These are phyloP conservation scores for Anthopleura xanthogrammica DNA, from an alignment of 92 coral and sea anemone species.

Conservation along the genomic window DNA sequence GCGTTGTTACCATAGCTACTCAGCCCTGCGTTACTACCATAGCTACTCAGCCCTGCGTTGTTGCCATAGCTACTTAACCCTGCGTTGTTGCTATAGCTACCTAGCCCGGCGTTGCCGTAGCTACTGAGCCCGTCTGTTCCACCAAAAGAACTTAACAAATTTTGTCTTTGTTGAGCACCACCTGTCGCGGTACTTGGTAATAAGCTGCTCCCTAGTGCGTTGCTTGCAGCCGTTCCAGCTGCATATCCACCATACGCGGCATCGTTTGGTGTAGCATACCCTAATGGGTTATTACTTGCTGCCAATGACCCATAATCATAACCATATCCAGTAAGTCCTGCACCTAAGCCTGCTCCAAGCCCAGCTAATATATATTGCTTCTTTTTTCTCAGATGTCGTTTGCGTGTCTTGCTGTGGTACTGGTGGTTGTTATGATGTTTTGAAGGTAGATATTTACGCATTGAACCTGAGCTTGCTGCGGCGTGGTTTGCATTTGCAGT, in stretches of 20 bases:
- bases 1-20: not conserved
- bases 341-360: conserved; percentile 41
- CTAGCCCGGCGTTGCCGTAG: conserved; percentile 10
- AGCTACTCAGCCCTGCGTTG: conserved; percentile 17
- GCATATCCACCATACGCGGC: conserved; percentile 16
- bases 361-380: conserved; percentile 77
- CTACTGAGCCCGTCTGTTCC: conserved; percentile 11
- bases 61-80: conserved; percentile 5
- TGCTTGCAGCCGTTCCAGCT: not conserved
- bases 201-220: not conserved
- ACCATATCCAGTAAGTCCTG: conserved; percentile 16
- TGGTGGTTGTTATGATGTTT: not conserved
- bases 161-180: conserved; percentile 25
- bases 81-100: conserved; percentile 17
- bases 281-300: conserved; percentile 5
- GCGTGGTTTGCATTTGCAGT: not conserved
- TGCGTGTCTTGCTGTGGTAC: conserved; percentile 34
- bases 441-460: not conserved
- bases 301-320: conserved; percentile 12
- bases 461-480: not conserved
- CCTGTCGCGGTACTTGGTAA: not conserved
- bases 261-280: conserved; percentile 13
- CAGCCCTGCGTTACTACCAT: conserved; percentile 5
- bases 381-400: conserved; percentile 53
- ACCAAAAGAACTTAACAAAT: conserved; percentile 4